Percentiles rank a stretch among this genome's conserved stretches.
These are phyloP conservation scores for Thunnus albacares DNA, from an alignment of 2,797 vertebrate species.

Conservation along the genomic window DNA sequence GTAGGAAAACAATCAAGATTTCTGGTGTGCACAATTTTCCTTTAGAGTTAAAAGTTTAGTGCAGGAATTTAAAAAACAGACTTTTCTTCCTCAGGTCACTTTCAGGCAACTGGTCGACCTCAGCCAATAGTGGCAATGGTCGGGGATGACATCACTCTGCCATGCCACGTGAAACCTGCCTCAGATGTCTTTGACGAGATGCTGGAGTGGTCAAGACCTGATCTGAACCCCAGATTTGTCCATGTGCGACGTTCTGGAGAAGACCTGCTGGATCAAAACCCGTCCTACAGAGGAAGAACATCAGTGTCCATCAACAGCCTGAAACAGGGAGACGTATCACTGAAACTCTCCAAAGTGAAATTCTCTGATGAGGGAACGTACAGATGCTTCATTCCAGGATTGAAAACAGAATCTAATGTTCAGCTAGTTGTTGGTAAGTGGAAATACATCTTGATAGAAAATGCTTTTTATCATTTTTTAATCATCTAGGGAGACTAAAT, in stretches of 20 bases:
- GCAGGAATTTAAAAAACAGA: background rate
- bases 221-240: constrained; percentile 21
- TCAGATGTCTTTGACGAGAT: background rate
- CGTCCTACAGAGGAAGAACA: constrained; percentile 48
- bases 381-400: constrained; percentile 47
- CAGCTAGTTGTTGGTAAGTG: constrained; percentile 14
- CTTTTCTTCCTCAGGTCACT: constrained; percentile 1
- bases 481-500: no score
- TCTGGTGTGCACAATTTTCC: no score
- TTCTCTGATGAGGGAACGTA: constrained; percentile 65
- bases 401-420: constrained; percentile 1
- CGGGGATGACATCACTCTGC: constrained; percentile 38
- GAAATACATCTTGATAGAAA: background rate
- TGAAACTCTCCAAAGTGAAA: constrained; percentile 42
- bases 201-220: constrained; percentile 48
- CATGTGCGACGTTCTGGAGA: background rate
- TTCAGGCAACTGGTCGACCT: background rate
- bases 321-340: background rate
- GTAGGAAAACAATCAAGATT: no score
- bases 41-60: no score
- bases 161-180: constrained; percentile 2
- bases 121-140: background rate
- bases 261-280: constrained; percentile 1
- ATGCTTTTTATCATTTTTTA: background rate
- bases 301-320: constrained; percentile 46